Conservation (phyloP, 2,888 invertebrate species). For the Dryomyza anilis region DNA sequence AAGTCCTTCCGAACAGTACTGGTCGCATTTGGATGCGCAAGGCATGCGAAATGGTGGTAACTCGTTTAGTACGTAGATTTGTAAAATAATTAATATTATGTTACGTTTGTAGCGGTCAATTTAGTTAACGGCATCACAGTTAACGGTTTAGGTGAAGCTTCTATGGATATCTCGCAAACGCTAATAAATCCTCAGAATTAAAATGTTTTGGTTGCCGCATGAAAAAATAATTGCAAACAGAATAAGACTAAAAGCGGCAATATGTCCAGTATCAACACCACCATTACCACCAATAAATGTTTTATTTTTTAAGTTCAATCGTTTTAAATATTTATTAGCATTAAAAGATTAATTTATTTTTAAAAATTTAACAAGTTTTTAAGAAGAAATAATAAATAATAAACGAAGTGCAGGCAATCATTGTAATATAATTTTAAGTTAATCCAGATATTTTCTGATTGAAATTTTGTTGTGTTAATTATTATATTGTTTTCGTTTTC, state of each 20-base stretch:
- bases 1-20: slow-evolving; percentile 93
- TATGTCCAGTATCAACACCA: slow-evolving; percentile 12
- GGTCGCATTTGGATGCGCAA: slow-evolving; percentile 83
- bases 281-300: slow-evolving; percentile 28
- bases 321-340: slow-evolving; percentile 26
- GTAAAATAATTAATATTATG: slow-evolving; percentile 13
- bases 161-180: slow-evolving; percentile 70
- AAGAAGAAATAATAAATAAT: background rate
- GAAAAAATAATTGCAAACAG: background rate
- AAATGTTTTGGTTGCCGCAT: slow-evolving; percentile 24
- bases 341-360: slow-evolving; percentile 29
- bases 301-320: slow-evolving; percentile 30
- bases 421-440: background rate
- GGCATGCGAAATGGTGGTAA: slow-evolving; percentile 60
- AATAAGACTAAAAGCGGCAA: background rate
- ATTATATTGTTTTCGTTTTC: no score
- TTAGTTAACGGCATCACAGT: slow-evolving; percentile 78
- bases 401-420: background rate
- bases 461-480: background rate
- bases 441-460: background rate
- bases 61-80: slow-evolving; percentile 10
- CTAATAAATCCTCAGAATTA: slow-evolving; percentile 52
- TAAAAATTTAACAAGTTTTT: slow-evolving; percentile 1
- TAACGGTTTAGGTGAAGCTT: slow-evolving; percentile 74
- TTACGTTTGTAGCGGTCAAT: slow-evolving; percentile 64